Conservation (phyloP, 2,113 vertebrate genomes). For the Acanthochromis polyacanthus region DNA sequence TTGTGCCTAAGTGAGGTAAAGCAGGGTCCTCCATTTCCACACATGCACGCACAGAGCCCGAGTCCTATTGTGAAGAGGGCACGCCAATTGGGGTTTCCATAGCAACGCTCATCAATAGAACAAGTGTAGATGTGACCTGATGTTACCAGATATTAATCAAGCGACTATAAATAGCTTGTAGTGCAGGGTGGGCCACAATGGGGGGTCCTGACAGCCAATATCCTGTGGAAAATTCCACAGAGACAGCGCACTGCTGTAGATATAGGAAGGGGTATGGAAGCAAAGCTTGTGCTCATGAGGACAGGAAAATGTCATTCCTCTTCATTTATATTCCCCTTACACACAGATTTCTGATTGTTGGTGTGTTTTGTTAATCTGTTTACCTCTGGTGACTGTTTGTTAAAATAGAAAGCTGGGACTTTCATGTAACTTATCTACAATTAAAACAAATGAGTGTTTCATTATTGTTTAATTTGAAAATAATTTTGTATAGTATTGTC, state of each 20-base stretch:
- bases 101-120: conserved; percentile 85
- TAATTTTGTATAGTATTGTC: no score
- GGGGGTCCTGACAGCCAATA: conserved; percentile 83
- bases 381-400: conserved; percentile 1
- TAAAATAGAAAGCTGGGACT: conserved; percentile 3
- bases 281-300: conserved; percentile 24
- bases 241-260: conserved; percentile 60
- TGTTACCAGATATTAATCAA: conserved; percentile 87
- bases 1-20: conserved; percentile 15
- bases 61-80: conserved; percentile 74
- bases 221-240: conserved; percentile 87
- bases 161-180: conserved; percentile 82
- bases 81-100: conserved; percentile 78
- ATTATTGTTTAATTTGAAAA: no score
- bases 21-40: conserved; percentile 16
- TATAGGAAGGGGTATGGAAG: conserved; percentile 56
- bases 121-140: conserved; percentile 85
- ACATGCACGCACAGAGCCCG: conserved; percentile 13
- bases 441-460: no score
- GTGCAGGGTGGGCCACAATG: conserved; percentile 80
- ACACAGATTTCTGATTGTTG: background rate
- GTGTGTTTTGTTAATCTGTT: background rate
- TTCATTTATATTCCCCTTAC: conserved; percentile 19
- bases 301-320: conserved; percentile 32
- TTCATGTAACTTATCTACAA: background rate